phyloP scores from a whole-genome alignment of 2,113 vertebrate species.

The Aphyosemion australe region DNA sequence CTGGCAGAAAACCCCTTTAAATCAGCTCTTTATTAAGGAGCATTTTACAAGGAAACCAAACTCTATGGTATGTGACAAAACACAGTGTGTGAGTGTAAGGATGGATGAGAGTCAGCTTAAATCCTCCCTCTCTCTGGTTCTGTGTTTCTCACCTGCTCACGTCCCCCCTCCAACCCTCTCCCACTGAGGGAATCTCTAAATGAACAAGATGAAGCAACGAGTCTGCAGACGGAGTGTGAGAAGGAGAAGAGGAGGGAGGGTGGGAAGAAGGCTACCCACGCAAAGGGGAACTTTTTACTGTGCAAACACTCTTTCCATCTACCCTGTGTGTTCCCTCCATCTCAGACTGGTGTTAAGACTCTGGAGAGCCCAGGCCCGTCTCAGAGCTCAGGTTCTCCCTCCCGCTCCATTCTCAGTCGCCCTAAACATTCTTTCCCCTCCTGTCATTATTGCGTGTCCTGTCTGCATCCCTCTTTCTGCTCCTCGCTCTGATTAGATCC shows the following conservation, averaged over 20 bases:
- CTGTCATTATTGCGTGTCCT: slow-evolving; percentile 75
- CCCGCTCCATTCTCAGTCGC: slow-evolving; percentile 70
- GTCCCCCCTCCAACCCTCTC: slow-evolving; percentile 33
- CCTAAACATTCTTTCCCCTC: slow-evolving; percentile 82
- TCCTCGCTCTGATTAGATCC: slow-evolving; percentile 49
- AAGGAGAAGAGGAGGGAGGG: slow-evolving; percentile 38
- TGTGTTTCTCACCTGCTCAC: slow-evolving; percentile 61
- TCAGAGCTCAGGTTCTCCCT: slow-evolving; percentile 58
- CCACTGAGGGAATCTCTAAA: slow-evolving; percentile 73
- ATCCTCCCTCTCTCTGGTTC: slow-evolving; percentile 28
- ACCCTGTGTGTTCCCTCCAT: slow-evolving; percentile 68
- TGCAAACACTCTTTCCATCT: slow-evolving; percentile 78
- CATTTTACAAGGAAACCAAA: slow-evolving; percentile 65
- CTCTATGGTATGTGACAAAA: slow-evolving; percentile 58
- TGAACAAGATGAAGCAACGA: slow-evolving; percentile 71
- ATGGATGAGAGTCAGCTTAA: slow-evolving; percentile 26
- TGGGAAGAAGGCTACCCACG: slow-evolving; percentile 67
- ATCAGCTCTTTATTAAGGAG: slow-evolving; percentile 69
- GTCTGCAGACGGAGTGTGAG: slow-evolving; percentile 64
- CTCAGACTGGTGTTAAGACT: slow-evolving; percentile 77
- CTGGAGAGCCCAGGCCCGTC: slow-evolving; percentile 60
- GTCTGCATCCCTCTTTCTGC: slow-evolving; percentile 74
- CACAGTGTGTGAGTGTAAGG: slow-evolving; percentile 28
- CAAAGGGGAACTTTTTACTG: slow-evolving; percentile 80
- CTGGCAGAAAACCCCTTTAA: slow-evolving; percentile 62